Percentiles rank a stretch among this genome's conserved stretches.
These are phyloP conservation scores for Strix uralensis DNA, from an alignment of 2,113 vertebrate genomes.

Conservation along the genomic window DNA sequence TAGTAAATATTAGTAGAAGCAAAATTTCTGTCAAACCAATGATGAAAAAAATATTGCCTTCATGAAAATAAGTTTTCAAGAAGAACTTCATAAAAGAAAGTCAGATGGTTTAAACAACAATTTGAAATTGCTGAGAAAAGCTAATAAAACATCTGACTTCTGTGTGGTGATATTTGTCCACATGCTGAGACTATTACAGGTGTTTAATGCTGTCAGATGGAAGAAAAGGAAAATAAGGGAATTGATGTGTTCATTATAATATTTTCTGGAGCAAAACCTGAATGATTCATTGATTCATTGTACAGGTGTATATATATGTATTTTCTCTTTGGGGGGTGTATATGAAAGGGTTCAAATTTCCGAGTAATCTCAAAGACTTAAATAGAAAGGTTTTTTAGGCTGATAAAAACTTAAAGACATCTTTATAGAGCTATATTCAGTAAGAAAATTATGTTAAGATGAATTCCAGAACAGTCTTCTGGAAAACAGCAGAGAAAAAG, in stretches of 20 bases:
- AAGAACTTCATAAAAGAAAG: background rate
- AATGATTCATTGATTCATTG: background rate
- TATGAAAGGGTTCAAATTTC: background rate
- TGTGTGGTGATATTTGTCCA: background rate
- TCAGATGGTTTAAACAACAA: background rate
- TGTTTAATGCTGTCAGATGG: background rate
- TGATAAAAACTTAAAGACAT: background rate
- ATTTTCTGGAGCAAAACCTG: background rate
- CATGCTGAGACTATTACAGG: background rate
- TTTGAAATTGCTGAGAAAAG: background rate
- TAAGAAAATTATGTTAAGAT: background rate
- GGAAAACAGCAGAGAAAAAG: background rate
- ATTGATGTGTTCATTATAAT: background rate
- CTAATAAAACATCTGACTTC: background rate
- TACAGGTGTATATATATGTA: background rate
- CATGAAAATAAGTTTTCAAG: background rate
- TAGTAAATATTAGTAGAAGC: background rate
- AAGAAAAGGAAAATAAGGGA: background rate
- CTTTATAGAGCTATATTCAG: background rate
- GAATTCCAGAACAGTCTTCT: background rate
- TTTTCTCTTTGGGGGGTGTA: background rate
- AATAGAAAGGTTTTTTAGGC: background rate
- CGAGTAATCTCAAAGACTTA: background rate
- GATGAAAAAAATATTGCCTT: background rate
- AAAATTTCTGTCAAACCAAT: background rate